A percentile compares a stretch with the other conserved stretches of the same genome.
These are phyloP conservation scores for Gisinianus flammeolus DNA, from an alignment of 2,888 invertebrate species.

Conservation along the genomic window DNA sequence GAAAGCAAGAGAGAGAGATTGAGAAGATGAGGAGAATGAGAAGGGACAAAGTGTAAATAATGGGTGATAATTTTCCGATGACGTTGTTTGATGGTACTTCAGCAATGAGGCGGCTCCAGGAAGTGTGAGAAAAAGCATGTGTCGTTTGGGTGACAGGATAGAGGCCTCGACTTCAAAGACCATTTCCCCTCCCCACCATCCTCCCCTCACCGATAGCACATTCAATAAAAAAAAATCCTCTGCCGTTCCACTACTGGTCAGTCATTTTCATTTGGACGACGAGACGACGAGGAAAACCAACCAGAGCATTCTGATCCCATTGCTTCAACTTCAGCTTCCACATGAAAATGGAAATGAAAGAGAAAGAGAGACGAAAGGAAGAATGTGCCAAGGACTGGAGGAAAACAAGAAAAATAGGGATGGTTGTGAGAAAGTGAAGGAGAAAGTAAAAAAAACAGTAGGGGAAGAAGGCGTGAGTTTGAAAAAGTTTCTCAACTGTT, in stretches of 20 bases:
- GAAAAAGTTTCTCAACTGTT: constrained; percentile 10
- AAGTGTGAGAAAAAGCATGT: neutral
- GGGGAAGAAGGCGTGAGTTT: constrained; percentile 20
- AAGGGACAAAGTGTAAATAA: neutral
- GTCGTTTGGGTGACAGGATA: neutral
- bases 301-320: neutral
- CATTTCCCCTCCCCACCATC: too few species aligned
- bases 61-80: neutral
- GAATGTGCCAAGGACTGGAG: too few species aligned
- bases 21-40: too few species aligned
- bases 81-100: neutral
- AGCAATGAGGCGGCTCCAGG: neutral
- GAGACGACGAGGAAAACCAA: neutral
- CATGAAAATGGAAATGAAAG: too few species aligned
- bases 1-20: too few species aligned
- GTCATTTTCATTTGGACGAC: too few species aligned
- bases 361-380: too few species aligned
- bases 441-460: neutral
- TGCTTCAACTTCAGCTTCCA: too few species aligned
- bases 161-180: neutral
- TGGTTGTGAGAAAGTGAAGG: neutral
- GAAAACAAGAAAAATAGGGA: neutral
- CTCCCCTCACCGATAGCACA: too few species aligned
- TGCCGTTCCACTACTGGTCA: too few species aligned
- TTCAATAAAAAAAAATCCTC: too few species aligned